Percentiles rank a stretch among this genome's conserved stretches.
Evolutionary conservation across 1,140 invertebrate species (phyloP).

Genomic region (Diachasma alloeum): DNA sequence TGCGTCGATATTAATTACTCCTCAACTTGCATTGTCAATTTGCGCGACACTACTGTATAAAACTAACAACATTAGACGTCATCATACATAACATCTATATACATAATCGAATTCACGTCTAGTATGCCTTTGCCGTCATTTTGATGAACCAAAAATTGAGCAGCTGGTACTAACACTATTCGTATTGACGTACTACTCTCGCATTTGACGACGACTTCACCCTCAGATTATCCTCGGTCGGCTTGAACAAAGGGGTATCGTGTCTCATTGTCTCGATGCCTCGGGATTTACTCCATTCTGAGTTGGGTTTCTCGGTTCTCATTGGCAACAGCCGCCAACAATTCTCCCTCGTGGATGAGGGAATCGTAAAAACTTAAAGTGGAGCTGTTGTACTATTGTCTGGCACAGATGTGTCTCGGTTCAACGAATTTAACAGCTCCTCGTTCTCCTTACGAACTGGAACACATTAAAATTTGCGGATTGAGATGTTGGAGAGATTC

Average conservation of each 20-base stretch:
- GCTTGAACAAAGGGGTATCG: too few relatives aligned
- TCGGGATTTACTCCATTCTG: not conserved
- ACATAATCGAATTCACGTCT: not conserved
- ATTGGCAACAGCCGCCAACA: not conserved
- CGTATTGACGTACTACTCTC: not conserved
- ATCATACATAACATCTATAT: not conserved
- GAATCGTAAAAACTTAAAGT: slow-evolving; percentile 29
- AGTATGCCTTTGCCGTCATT: not conserved
- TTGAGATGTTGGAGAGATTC: not conserved
- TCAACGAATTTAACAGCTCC: slow-evolving; percentile 63
- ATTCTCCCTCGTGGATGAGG: not conserved
- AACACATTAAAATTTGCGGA: slow-evolving; percentile 37
- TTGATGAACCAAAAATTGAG: not conserved
- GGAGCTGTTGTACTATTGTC: slow-evolving; percentile 48
- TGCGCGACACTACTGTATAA: not conserved
- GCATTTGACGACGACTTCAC: not conserved
- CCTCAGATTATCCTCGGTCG: too few relatives aligned
- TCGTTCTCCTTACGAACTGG: slow-evolving; percentile 65
- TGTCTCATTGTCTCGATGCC: not conserved
- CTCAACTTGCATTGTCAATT: not conserved
- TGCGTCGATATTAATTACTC: not conserved
- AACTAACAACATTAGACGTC: not conserved
- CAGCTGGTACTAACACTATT: not conserved
- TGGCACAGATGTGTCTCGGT: slow-evolving; percentile 49
- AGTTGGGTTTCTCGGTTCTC: not conserved